Conservation (phyloP, 2,797 vertebrate species). For the Heliangelus exortis region DNA sequence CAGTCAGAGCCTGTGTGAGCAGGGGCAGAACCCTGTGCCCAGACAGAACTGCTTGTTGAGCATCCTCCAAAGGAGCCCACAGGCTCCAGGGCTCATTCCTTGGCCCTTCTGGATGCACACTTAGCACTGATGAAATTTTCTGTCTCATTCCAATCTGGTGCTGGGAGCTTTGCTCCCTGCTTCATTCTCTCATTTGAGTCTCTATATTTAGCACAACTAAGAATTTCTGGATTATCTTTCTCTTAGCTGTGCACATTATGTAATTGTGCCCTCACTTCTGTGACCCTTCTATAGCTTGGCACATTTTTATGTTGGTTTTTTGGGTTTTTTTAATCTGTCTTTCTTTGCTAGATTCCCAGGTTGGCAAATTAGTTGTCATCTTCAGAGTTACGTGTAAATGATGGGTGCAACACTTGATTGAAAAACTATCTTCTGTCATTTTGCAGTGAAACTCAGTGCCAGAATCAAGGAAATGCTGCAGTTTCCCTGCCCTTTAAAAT, state of each 20-base stretch:
- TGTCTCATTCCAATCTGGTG: neutral
- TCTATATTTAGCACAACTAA: neutral
- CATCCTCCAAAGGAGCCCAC: neutral
- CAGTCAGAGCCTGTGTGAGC: rapidly evolving
- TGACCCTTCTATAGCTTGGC: neutral
- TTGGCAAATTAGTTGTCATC: neutral
- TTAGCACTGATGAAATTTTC: neutral
- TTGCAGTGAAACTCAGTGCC: neutral
- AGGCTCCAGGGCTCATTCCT: rapidly evolving
- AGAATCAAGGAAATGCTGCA: neutral
- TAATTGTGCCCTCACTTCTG: neutral
- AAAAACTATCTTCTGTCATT: neutral
- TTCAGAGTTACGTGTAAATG: neutral
- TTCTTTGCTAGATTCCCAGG: neutral
- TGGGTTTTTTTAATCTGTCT: neutral
- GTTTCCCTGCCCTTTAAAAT: neutral
- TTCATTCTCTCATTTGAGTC: neutral
- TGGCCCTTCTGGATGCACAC: rapidly evolving
- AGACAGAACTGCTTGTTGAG: neutral
- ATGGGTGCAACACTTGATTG: neutral
- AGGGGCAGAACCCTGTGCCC: neutral
- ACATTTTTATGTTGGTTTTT: neutral
- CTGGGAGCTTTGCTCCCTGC: neutral
- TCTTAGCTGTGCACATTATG: neutral
- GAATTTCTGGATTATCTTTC: neutral